These are phyloP conservation scores for Nephrocerus scutellatus DNA, from an alignment of 2,888 invertebrate genomes.

Conservation along the genomic window DNA sequence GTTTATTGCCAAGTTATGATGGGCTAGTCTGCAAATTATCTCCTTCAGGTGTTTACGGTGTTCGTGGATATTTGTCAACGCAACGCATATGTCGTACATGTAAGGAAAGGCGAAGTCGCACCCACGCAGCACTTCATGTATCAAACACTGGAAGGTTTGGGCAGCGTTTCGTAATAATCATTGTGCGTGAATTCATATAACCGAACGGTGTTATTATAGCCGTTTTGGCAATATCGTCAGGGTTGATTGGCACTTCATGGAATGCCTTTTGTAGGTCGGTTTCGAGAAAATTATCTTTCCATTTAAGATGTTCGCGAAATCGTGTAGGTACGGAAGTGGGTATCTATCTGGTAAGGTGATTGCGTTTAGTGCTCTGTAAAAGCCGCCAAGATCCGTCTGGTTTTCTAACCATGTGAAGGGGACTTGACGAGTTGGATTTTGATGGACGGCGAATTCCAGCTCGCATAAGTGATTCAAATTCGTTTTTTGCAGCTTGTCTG, in stretches of 20 bases:
- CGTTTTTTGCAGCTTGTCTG: slow-evolving; percentile 4
- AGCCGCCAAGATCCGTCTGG: slow-evolving; percentile 3
- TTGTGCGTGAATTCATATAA: too few relatives aligned
- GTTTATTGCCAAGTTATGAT: slow-evolving; percentile 13
- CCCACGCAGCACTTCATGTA: slow-evolving; percentile 15
- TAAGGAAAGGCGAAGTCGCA: slow-evolving; percentile 14
- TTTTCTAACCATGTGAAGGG: slow-evolving; percentile 6
- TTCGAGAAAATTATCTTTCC: slow-evolving; percentile 10
- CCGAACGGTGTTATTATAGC: slow-evolving; percentile 36
- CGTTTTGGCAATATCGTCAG: slow-evolving; percentile 32
- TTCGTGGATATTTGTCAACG: slow-evolving; percentile 9
- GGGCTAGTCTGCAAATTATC: slow-evolving; percentile 4
- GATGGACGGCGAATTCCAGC: not conserved
- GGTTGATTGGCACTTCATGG: slow-evolving; percentile 22
- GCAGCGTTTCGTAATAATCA: slow-evolving; percentile 20
- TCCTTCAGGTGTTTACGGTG: slow-evolving; percentile 6
- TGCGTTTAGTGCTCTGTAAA: slow-evolving; percentile 12
- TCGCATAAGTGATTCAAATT: not conserved
- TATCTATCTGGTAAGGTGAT: slow-evolving; percentile 8
- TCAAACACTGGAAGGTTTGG: slow-evolving; percentile 19
- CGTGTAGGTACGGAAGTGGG: slow-evolving; percentile 5
- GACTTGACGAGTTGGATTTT: not conserved
- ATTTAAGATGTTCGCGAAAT: slow-evolving; percentile 6
- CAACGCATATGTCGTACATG: slow-evolving; percentile 14
- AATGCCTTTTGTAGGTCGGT: slow-evolving; percentile 28